Evolutionary conservation across 2,888 invertebrate genomes (phyloP).

Genomic region (Zygaena filipendulae): DNA sequence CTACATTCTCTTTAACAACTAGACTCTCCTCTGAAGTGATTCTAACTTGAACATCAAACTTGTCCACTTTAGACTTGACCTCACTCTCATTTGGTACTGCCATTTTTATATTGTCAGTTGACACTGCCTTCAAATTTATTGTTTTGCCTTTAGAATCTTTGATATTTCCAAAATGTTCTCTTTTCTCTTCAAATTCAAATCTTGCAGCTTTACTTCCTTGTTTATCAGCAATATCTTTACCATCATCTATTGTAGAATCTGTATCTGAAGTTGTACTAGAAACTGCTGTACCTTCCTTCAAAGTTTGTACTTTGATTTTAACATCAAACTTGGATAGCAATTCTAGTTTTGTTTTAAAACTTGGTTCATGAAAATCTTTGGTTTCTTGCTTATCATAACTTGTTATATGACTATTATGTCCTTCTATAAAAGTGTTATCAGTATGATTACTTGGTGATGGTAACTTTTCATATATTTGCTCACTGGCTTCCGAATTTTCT

Average conservation of each 20-base stretch:
- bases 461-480: slow-evolving; percentile 10
- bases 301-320: slow-evolving; percentile 58
- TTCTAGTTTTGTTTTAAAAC: slow-evolving; percentile 56
- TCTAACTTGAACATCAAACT: slow-evolving; percentile 59
- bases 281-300: slow-evolving; percentile 42
- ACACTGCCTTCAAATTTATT: slow-evolving; percentile 34
- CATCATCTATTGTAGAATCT: slow-evolving; percentile 31
- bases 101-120: slow-evolving; percentile 53
- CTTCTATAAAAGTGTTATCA: slow-evolving; percentile 24
- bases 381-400: slow-evolving; percentile 26
- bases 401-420: slow-evolving; percentile 27
- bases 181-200: slow-evolving; percentile 33
- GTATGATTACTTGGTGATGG: slow-evolving; percentile 22
- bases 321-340: slow-evolving; percentile 65
- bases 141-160: slow-evolving; percentile 30
- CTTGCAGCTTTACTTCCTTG: no score
- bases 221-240: no score
- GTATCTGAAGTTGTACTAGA: slow-evolving; percentile 51
- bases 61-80: slow-evolving; percentile 46
- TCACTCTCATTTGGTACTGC: slow-evolving; percentile 58
- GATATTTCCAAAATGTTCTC: slow-evolving; percentile 33
- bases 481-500: slow-evolving; percentile 13
- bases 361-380: slow-evolving; percentile 25
- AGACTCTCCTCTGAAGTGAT: slow-evolving; percentile 62
- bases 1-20: slow-evolving; percentile 44